Percentiles rank a stretch among this genome's conserved stretches.
These are phyloP conservation scores for Remorina albescens DNA, from an alignment of 2,797 vertebrate genomes.

Conservation along the genomic window DNA sequence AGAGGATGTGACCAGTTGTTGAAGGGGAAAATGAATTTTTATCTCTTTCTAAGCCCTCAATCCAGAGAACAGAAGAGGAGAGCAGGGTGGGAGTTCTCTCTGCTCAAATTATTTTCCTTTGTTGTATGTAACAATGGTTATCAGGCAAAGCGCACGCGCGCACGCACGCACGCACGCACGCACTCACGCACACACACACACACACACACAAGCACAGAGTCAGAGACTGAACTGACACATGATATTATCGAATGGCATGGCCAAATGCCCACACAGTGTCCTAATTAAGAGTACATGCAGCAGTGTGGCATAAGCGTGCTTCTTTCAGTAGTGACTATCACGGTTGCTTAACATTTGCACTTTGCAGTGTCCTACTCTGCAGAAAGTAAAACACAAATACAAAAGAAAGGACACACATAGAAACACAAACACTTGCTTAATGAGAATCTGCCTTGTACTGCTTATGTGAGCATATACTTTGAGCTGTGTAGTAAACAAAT, in stretches of 20 bases:
- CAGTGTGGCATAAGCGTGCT: constrained; percentile 4
- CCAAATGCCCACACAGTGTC: constrained; percentile 55
- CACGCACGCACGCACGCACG: background rate
- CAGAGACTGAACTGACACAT: constrained; percentile 45
- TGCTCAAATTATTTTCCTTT: constrained; percentile 26
- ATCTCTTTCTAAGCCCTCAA: constrained; percentile 33
- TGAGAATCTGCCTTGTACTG: background rate
- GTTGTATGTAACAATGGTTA: constrained; percentile 19
- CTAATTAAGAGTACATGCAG: constrained; percentile 50
- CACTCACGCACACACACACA: background rate
- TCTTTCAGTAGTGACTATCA: constrained; percentile 32
- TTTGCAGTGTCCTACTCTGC: constrained; percentile 13
- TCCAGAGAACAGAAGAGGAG: constrained; percentile 25
- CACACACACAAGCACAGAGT: constrained; percentile 4
- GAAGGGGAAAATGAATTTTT: constrained; percentile 14
- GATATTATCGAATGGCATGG: constrained; percentile 51
- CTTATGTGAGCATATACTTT: no score
- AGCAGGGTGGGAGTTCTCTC: constrained; percentile 39
- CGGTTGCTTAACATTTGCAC: constrained; percentile 46
- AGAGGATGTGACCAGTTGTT: constrained; percentile 1
- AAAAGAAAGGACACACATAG: background rate
- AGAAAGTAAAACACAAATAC: background rate
- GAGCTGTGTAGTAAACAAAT: background rate
- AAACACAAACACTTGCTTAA: no score
- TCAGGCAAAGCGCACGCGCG: constrained; percentile 13